Evolutionary conservation across 1,140 invertebrate species (phyloP).

Genomic region (Drosophila seguyi): DNA sequence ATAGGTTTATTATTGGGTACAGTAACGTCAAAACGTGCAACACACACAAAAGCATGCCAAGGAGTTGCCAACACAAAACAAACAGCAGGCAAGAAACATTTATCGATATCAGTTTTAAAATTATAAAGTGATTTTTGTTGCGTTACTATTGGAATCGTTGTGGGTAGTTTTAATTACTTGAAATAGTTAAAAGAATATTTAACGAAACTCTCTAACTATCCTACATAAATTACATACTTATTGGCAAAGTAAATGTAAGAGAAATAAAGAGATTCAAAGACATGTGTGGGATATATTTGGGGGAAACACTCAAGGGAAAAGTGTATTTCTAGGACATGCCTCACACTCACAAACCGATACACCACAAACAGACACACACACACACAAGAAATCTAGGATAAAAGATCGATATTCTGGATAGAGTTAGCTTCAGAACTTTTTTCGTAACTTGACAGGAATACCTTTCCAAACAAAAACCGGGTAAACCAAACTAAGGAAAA

Average conservation of each 20-base stretch:
- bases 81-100: slow-evolving; percentile 28
- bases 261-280: background rate
- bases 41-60: slow-evolving; percentile 45
- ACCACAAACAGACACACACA: slow-evolving; percentile 53
- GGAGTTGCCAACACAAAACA: slow-evolving; percentile 24
- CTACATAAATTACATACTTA: background rate
- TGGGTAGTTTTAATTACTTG: slow-evolving; percentile 1
- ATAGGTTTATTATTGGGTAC: slow-evolving; percentile 30
- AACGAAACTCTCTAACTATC: slow-evolving; percentile 2
- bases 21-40: slow-evolving; percentile 40
- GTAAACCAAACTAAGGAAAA: too few species aligned
- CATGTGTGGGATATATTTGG: background rate
- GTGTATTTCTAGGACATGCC: slow-evolving; percentile 38
- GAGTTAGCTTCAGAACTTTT: slow-evolving; percentile 7
- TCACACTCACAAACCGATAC: slow-evolving; percentile 35
- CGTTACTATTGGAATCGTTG: slow-evolving; percentile 3
- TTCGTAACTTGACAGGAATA: background rate
- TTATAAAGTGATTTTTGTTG: slow-evolving; percentile 5
- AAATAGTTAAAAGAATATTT: background rate
- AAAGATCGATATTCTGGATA: slow-evolving; percentile 5
- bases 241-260: background rate
- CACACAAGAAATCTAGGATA: slow-evolving; percentile 26
- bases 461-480: too few species aligned
- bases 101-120: slow-evolving; percentile 19
- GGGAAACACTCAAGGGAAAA: slow-evolving; percentile 7